Evolutionary conservation across 2,113 vertebrate genomes (phyloP).

Genomic region (Dromaius novaehollandiae): DNA sequence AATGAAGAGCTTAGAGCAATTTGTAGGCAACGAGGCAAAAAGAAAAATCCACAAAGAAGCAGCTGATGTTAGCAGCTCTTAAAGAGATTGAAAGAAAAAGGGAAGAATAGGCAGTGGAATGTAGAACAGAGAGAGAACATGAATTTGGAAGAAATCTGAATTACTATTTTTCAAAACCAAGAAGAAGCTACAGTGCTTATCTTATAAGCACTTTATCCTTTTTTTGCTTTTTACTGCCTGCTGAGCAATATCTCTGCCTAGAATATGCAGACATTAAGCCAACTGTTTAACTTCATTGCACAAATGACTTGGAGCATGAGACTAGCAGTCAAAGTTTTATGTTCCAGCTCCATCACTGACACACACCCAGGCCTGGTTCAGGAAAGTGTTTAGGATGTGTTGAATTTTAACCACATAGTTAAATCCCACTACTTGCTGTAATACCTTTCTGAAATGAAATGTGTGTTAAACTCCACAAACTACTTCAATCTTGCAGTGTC

Average conservation of each 20-base stretch:
- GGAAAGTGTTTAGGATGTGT: not conserved
- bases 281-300: not conserved
- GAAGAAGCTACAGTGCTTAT: slow-evolving; percentile 7
- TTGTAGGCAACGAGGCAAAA: slow-evolving; percentile 75
- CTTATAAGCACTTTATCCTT: slow-evolving; percentile 37
- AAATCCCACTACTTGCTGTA: not conserved
- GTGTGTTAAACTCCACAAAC: not conserved
- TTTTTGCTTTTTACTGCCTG: slow-evolving; percentile 22
- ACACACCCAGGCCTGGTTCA: not conserved
- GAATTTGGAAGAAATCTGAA: slow-evolving; percentile 31
- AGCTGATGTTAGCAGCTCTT: slow-evolving; percentile 75
- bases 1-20: slow-evolving; percentile 77
- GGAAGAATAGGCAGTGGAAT: slow-evolving; percentile 9
- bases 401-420: not conserved
- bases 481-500: not conserved
- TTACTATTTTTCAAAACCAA: slow-evolving; percentile 50
- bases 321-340: not conserved
- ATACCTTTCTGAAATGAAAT: slow-evolving; percentile 17
- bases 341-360: not conserved
- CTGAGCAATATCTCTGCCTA: not conserved
- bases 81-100: slow-evolving; percentile 48
- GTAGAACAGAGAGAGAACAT: slow-evolving; percentile 35
- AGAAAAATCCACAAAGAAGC: slow-evolving; percentile 73
- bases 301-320: not conserved
- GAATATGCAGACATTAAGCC: slow-evolving; percentile 11